These are phyloP conservation scores for Brachirus orientalis DNA, from an alignment of 2,113 vertebrate genomes.

Conservation along the genomic window DNA sequence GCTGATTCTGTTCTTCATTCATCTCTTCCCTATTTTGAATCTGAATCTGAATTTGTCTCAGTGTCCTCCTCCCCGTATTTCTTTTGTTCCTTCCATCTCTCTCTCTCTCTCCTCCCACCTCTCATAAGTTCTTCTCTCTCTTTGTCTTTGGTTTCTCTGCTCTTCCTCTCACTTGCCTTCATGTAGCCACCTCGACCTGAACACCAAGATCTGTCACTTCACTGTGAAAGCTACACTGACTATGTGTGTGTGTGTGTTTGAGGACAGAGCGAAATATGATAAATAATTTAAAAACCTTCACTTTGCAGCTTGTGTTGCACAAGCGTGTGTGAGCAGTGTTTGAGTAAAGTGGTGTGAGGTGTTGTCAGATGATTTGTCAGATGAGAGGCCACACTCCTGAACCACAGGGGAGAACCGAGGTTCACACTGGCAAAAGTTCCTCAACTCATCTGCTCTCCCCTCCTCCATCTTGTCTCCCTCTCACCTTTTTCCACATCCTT, in stretches of 20 bases:
- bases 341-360: slow-evolving; percentile 44
- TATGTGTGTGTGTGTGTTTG: slow-evolving; percentile 33
- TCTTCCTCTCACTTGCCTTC: slow-evolving; percentile 19
- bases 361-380: slow-evolving; percentile 35
- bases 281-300: slow-evolving; percentile 67
- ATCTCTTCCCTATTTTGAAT: slow-evolving; percentile 35
- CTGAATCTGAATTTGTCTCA: slow-evolving; percentile 1
- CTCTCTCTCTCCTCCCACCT: neutral
- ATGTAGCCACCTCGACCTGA: slow-evolving; percentile 34
- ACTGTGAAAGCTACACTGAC: slow-evolving; percentile 28
- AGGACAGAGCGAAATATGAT: slow-evolving; percentile 19
- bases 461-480: neutral
- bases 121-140: no score
- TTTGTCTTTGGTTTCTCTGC: neutral
- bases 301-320: slow-evolving; percentile 54
- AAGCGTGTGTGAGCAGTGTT: slow-evolving; percentile 6
- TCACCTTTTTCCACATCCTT: neutral
- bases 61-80: slow-evolving; percentile 32
- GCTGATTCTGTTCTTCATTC: slow-evolving; percentile 42
- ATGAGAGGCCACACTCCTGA: neutral
- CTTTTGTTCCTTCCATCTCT: slow-evolving; percentile 8
- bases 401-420: slow-evolving; percentile 35
- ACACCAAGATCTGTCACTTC: slow-evolving; percentile 56
- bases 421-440: slow-evolving; percentile 30
- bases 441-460: neutral